These are phyloP conservation scores for Drosophila phalerata DNA, from an alignment of 2,888 invertebrate species.

Conservation along the genomic window DNA sequence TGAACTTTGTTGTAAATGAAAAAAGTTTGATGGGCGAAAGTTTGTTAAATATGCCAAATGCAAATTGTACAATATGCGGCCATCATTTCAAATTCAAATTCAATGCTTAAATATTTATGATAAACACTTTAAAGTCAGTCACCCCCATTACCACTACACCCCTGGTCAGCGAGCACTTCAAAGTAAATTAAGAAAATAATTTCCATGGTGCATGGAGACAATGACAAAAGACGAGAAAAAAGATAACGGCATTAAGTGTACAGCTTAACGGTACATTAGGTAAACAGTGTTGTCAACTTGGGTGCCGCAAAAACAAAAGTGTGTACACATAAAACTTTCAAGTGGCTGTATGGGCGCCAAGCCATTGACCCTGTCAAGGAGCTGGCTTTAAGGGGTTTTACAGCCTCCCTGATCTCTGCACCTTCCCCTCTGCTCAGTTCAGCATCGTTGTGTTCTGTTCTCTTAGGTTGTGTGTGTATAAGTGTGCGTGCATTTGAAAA, in stretches of 20 bases:
- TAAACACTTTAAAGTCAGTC: constrained; percentile 27
- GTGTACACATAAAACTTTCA: constrained; percentile 60
- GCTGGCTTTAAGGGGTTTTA: constrained; percentile 29
- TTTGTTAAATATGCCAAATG: constrained; percentile 40
- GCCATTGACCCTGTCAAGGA: constrained; percentile 67
- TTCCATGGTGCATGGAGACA: constrained; percentile 44
- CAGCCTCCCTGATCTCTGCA: constrained; percentile 1
- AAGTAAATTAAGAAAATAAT: constrained; percentile 69
- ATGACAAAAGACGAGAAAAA: constrained; percentile 38
- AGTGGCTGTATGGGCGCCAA: constrained; percentile 50
- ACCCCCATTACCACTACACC: neutral
- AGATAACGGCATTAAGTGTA: constrained; percentile 71
- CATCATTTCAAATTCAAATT: constrained; percentile 41
- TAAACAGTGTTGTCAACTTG: constrained; percentile 75
- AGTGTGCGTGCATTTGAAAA: constrained; percentile 76
- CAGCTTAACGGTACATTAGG: constrained; percentile 79
- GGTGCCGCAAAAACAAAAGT: constrained; percentile 25
- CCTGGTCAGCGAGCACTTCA: constrained; percentile 30
- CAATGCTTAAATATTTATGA: constrained; percentile 39
- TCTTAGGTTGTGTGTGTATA: constrained; percentile 29
- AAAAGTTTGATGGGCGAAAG: constrained; percentile 64
- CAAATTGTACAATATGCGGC: constrained; percentile 35
- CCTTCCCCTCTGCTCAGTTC: neutral
- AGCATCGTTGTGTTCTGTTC: too few species aligned
- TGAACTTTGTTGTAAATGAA: constrained; percentile 57